phyloP scores from a whole-genome alignment of 2,888 invertebrate genomes.

The Drosophila stalkeri region DNA sequence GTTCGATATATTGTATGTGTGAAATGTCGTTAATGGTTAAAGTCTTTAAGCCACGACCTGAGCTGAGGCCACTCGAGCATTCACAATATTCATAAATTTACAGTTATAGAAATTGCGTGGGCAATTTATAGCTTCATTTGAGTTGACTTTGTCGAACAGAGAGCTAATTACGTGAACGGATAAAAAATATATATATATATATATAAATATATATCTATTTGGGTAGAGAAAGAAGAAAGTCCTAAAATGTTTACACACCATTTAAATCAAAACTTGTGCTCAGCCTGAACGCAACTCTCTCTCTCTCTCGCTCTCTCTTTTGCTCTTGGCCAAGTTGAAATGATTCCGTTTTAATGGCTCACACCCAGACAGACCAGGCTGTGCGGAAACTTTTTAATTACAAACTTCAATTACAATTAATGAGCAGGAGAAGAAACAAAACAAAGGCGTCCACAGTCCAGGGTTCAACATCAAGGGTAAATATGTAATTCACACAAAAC shows the following conservation, averaged over 20 bases:
- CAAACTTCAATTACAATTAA: constrained; percentile 82
- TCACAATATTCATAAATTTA: background rate
- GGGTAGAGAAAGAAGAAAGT: constrained; percentile 33
- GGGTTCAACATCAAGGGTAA: constrained; percentile 29
- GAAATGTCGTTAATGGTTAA: constrained; percentile 51
- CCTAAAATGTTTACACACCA: constrained; percentile 76
- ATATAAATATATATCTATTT: constrained; percentile 1
- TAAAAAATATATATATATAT: constrained; percentile 17
- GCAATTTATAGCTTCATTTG: constrained; percentile 33
- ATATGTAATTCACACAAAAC: constrained; percentile 12
- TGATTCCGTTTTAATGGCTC: constrained; percentile 79
- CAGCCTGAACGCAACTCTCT: constrained; percentile 19
- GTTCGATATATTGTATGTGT: constrained; percentile 74
- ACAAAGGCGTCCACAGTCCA: constrained; percentile 33
- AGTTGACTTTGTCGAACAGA: constrained; percentile 20
- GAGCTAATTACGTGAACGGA: constrained; percentile 67
- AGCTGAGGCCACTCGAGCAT: background rate
- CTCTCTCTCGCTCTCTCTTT: constrained; percentile 43
- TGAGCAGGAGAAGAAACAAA: constrained; percentile 61
- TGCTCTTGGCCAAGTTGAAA: constrained; percentile 53
- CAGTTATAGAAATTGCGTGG: background rate
- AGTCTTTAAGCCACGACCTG: background rate
- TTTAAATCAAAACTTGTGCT: constrained; percentile 76
- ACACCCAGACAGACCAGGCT: constrained; percentile 48
- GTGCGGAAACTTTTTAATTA: constrained; percentile 77